Evolutionary conservation across 2,888 invertebrate species (phyloP), one percentile per base, ranked within the genome.

Genomic region (Helicoverpa assulta): DNA sequence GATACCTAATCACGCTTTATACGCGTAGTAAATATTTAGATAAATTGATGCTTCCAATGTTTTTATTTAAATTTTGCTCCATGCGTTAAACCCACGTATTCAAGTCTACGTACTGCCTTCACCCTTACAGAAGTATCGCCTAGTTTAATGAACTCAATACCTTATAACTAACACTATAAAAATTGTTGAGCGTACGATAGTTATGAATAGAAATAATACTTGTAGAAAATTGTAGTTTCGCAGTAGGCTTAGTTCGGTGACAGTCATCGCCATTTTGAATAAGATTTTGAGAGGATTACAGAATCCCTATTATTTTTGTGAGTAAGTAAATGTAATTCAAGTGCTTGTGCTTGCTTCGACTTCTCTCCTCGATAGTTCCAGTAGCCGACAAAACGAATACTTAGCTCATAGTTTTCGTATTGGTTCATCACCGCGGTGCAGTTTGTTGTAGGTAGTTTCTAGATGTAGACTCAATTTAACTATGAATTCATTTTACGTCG

Each of bases 161-260:
- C 51, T 62, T 69, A 56, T 61, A 59, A 71, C 14, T 52, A 74
- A 63, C 54, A 63, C 60, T 69, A 66, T 70, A 77, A 70, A 72
- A 68, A 51, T 80, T 74, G 76, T 84, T 83, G 78, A 83, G 66
- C 70, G 65, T 70, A 82, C 51, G 57, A 74, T 82, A 81, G 69
- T 50, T 58, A 76, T 55, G 70, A 62, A 55, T 76, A 82, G 70
- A 65, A 26, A 43, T 80, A 78, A 70, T 67, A 70, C 52, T 72
- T 71, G 76, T 83, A 83, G 84, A 64, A 51, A 26, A 67, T 65
- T 72, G 84, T 83, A 83, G 84, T 81, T 67, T 77, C 58, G 77
- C 73, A 70, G 76, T 83, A 81, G 81, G 69, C 72, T 70, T 82
- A 76, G 78, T 76, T 68, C 73, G 67, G 33, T 67, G 68, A 78